These are phyloP conservation scores for Cinclus cinclus DNA, from an alignment of 2,113 vertebrate species.

Conservation along the genomic window DNA sequence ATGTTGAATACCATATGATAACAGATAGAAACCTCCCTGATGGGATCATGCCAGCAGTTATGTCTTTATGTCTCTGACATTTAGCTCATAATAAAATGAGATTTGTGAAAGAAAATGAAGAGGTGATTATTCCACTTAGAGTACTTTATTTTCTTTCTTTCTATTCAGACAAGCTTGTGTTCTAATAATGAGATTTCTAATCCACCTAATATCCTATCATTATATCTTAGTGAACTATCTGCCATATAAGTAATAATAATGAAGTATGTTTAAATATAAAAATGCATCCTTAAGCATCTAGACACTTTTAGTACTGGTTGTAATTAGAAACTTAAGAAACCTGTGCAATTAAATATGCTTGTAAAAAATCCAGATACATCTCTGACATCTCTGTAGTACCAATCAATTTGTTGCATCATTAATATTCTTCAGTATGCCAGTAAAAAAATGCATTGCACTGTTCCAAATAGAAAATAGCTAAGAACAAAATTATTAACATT, in stretches of 20 bases:
- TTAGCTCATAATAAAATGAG: slow-evolving; percentile 48
- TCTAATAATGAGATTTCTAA: slow-evolving; percentile 69
- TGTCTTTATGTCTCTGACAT: slow-evolving; percentile 34
- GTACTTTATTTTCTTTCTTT: slow-evolving; percentile 1
- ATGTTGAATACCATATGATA: neutral
- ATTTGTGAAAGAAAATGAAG: slow-evolving; percentile 61
- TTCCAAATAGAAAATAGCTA: slow-evolving; percentile 48
- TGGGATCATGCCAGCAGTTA: slow-evolving; percentile 27
- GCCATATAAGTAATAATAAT: slow-evolving; percentile 65
- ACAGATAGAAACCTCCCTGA: slow-evolving; percentile 4
- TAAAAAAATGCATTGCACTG: slow-evolving; percentile 26
- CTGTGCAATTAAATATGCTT: slow-evolving; percentile 65
- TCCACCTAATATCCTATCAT: slow-evolving; percentile 48
- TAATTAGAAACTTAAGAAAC: slow-evolving; percentile 75
- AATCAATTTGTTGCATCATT: slow-evolving; percentile 69
- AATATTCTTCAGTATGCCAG: slow-evolving; percentile 54
- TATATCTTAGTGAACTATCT: slow-evolving; percentile 65
- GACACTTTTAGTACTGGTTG: slow-evolving; percentile 59
- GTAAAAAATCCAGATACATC: slow-evolving; percentile 49
- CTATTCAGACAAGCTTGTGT: slow-evolving; percentile 12
- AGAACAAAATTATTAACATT: slow-evolving; percentile 28
- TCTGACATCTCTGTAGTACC: slow-evolving; percentile 5
- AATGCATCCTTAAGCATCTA: slow-evolving; percentile 50
- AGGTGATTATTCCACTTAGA: neutral
- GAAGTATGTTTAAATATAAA: slow-evolving; percentile 59